phyloP scores from a whole-genome alignment of 2,888 invertebrate species.

The Nudaria mundana region DNA sequence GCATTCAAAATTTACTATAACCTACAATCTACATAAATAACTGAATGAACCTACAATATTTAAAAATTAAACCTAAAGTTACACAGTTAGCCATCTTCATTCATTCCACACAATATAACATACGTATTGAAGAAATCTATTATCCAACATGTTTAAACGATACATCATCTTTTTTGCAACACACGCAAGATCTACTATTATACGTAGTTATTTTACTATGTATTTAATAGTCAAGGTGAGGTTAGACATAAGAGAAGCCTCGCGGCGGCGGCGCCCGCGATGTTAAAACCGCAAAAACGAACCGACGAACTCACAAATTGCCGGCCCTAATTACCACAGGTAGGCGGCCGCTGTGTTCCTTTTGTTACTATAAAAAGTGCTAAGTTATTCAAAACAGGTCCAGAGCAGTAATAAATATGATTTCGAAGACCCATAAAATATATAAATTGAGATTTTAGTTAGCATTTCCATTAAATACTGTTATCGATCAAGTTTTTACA shows the following conservation, averaged over 20 bases:
- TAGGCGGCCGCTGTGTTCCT: slow-evolving; percentile 50
- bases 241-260: slow-evolving; percentile 23
- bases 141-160: slow-evolving; percentile 17
- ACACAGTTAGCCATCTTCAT: too few species aligned
- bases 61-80: too few species aligned
- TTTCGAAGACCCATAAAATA: slow-evolving; percentile 27
- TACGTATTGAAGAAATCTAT: too few species aligned
- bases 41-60: too few species aligned
- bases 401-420: slow-evolving; percentile 42
- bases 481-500: slow-evolving; percentile 19
- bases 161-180: slow-evolving; percentile 25
- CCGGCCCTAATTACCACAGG: slow-evolving; percentile 64
- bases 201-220: slow-evolving; percentile 24
- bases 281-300: slow-evolving; percentile 44
- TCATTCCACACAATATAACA: too few species aligned
- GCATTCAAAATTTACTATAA: slow-evolving; percentile 7
- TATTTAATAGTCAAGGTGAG: slow-evolving; percentile 33
- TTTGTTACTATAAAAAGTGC: slow-evolving; percentile 53
- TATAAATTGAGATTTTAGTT: slow-evolving; percentile 32
- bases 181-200: slow-evolving; percentile 20
- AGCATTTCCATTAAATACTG: slow-evolving; percentile 19
- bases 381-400: slow-evolving; percentile 55
- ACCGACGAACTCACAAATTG: slow-evolving; percentile 54
- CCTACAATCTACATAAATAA: too few species aligned
- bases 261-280: slow-evolving; percentile 36